Evolutionary conservation across 2,113 vertebrate genomes (phyloP).

Genomic region (Ptilonorhynchus violaceus): DNA sequence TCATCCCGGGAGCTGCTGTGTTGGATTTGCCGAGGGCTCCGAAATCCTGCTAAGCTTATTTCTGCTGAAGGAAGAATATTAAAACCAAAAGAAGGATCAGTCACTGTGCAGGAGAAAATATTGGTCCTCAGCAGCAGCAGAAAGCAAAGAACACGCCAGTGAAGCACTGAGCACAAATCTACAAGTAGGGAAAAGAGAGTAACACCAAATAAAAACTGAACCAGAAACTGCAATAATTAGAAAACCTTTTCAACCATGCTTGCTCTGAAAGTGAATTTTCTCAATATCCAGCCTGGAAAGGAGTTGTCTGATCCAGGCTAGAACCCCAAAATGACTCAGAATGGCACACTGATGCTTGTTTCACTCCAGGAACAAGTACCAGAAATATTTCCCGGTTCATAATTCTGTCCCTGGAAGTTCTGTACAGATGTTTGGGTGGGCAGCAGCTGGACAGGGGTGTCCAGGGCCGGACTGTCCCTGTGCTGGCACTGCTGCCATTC

Average conservation of each 20-base stretch:
- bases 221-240: not conserved
- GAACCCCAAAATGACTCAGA: not conserved
- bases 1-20: not conserved
- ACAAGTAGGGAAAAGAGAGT: not conserved
- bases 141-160: not conserved
- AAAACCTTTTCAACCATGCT: not conserved
- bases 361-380: not conserved
- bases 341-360: not conserved
- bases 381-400: not conserved
- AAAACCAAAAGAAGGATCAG: not conserved
- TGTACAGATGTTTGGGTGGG: not conserved
- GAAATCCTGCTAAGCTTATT: not conserved
- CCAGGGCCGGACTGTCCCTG: rapidly evolving
- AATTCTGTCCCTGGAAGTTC: not conserved
- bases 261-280: not conserved
- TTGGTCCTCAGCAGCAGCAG: not conserved
- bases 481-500: rapidly evolving
- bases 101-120: not conserved
- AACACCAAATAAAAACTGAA: not conserved
- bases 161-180: not conserved
- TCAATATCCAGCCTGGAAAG: not conserved
- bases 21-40: not conserved
- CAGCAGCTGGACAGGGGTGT: not conserved
- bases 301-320: not conserved
- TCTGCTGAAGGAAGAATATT: not conserved